Percentiles rank a stretch among this genome's conserved stretches.
Evolutionary conservation across 2,113 vertebrate genomes (phyloP).

Genomic region (Tricholaema leucomelas): DNA sequence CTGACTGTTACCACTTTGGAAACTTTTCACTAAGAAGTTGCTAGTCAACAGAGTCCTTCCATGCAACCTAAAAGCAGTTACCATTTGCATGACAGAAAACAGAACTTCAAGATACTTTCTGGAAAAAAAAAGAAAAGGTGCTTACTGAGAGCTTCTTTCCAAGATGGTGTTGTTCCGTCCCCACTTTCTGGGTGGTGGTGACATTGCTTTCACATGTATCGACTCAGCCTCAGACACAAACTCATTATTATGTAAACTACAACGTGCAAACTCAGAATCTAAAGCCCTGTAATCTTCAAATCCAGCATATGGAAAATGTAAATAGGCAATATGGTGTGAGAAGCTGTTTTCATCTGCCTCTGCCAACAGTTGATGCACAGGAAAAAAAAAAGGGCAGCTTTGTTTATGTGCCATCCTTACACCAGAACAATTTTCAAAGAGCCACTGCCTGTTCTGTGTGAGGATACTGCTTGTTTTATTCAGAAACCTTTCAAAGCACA

Average conservation of each 20-base stretch:
- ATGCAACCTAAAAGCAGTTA: not conserved
- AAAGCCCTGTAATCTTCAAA: constrained; percentile 78
- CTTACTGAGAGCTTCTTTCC: constrained; percentile 11
- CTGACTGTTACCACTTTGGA: not conserved
- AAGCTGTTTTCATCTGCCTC: constrained; percentile 59
- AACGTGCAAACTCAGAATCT: constrained; percentile 71
- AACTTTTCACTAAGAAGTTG: not conserved
- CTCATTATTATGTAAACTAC: constrained; percentile 74
- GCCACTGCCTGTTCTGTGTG: constrained; percentile 38
- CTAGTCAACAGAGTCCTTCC: not conserved
- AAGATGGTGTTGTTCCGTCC: constrained; percentile 23
- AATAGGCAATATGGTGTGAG: constrained; percentile 25
- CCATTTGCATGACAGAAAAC: not conserved
- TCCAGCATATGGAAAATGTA: constrained; percentile 67
- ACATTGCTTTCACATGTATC: constrained; percentile 61
- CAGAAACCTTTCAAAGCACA: constrained; percentile 5
- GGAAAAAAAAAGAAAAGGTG: constrained; percentile 22
- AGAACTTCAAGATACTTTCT: not conserved
- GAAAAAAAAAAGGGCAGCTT: constrained; percentile 23
- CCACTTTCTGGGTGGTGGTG: constrained; percentile 34
- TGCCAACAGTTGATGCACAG: constrained; percentile 58
- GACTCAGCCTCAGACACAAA: constrained; percentile 55
- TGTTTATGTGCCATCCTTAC: constrained; percentile 21
- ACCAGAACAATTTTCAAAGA: constrained; percentile 47
- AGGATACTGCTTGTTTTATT: not conserved